phyloP scores from a whole-genome alignment of 2,888 invertebrate genomes.

The Ennomos fuscantarius region DNA sequence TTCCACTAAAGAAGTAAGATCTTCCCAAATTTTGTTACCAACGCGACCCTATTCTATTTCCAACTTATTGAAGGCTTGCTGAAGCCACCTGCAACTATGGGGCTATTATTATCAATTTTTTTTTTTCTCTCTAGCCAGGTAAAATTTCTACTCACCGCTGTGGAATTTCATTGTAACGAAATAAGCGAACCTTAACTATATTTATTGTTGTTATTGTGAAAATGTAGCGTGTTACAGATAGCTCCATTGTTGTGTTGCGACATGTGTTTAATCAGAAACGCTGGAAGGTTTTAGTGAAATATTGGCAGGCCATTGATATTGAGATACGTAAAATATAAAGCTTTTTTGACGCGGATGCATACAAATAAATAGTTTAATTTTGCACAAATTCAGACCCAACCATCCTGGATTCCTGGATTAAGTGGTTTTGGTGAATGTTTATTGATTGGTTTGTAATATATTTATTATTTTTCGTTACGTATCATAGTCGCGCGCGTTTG shows the following conservation, averaged over 20 bases:
- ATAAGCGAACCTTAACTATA: background rate
- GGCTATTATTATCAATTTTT: conserved; percentile 26
- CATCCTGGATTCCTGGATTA: too few relatives aligned
- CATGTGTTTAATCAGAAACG: conserved; percentile 10
- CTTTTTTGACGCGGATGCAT: too few relatives aligned
- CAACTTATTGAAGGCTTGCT: conserved; percentile 5
- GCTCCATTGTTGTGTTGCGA: conserved; percentile 8
- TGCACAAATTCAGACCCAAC: too few relatives aligned
- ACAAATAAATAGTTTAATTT: too few relatives aligned
- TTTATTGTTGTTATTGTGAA: conserved; percentile 8
- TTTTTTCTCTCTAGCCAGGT: conserved; percentile 36
- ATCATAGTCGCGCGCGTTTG: too few relatives aligned
- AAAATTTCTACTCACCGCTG: conserved; percentile 31
- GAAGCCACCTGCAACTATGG: conserved; percentile 35
- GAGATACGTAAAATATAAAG: background rate
- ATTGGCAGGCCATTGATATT: conserved; percentile 4
- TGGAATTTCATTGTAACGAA: conserved; percentile 20
- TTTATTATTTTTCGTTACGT: too few relatives aligned
- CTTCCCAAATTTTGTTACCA: conserved; percentile 17
- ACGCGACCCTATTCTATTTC: conserved; percentile 19
- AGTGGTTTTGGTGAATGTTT: too few relatives aligned
- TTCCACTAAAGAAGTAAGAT: conserved; percentile 24
- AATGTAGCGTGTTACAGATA: conserved; percentile 1
- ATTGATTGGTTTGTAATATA: too few relatives aligned
- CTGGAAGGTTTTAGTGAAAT: conserved; percentile 5